These are phyloP conservation scores for Sarcophaga variegata DNA, from an alignment of 2,888 invertebrate genomes.

Conservation along the genomic window DNA sequence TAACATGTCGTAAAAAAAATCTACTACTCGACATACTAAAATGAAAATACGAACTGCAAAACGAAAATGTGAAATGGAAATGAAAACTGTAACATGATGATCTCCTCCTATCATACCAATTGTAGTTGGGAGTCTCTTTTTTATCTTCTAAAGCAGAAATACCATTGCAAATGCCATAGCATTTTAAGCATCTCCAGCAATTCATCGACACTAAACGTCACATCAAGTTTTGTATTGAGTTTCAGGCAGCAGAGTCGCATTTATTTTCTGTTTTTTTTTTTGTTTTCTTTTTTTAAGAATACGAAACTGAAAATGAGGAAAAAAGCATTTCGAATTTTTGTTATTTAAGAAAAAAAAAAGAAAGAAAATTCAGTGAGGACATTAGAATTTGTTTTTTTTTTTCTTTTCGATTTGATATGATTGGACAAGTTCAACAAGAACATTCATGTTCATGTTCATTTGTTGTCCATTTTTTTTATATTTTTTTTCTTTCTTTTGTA, in stretches of 20 bases:
- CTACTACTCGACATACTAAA: conserved; percentile 47
- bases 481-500: neutral
- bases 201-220: conserved; percentile 32
- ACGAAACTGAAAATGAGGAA: conserved; percentile 3
- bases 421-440: too few relatives aligned
- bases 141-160: neutral
- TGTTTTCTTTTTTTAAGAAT: neutral
- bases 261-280: neutral
- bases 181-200: conserved; percentile 33
- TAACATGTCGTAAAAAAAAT: conserved; percentile 63
- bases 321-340: neutral
- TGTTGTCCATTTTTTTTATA: neutral
- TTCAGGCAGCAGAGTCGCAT: neutral
- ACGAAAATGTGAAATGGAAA: conserved; percentile 42
- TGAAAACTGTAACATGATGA: neutral
- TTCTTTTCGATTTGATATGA: too few relatives aligned
- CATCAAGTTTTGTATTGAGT: conserved; percentile 25
- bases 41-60: conserved; percentile 39
- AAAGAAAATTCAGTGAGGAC: too few relatives aligned
- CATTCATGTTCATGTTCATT: too few relatives aligned
- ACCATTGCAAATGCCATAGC: neutral
- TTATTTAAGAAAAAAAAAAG: too few relatives aligned
- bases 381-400: too few relatives aligned
- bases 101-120: neutral
- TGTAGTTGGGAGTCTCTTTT: neutral